Percentiles rank a stretch among this genome's conserved stretches.
Evolutionary conservation across 92 coral and sea anemone genomes (phyloP).

Genomic region (Epizoanthus illoricatus): DNA sequence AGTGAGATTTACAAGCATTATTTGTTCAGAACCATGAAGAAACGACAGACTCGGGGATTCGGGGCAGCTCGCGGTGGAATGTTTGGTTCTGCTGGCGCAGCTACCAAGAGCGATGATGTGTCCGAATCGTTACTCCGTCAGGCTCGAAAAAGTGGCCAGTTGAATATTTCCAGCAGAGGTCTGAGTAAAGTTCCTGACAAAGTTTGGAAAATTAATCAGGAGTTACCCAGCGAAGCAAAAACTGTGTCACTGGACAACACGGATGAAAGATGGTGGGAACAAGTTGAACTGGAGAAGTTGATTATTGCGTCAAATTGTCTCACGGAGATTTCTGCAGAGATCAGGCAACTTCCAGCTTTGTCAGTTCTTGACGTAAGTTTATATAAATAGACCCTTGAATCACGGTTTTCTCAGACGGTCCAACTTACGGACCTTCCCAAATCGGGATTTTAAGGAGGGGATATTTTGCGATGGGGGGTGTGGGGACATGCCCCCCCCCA

Average conservation of each 20-base stretch:
- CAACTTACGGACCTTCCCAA: too few relatives aligned
- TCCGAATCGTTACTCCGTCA: slow-evolving; percentile 87
- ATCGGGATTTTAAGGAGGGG: too few relatives aligned
- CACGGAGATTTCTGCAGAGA: slow-evolving; percentile 69
- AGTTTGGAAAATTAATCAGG: slow-evolving; percentile 90
- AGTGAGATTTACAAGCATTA: too few relatives aligned
- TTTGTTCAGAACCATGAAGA: slow-evolving; percentile 2
- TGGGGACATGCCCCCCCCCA: too few relatives aligned
- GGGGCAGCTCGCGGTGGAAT: slow-evolving; percentile 16
- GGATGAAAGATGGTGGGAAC: slow-evolving; percentile 96
- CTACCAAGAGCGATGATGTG: slow-evolving; percentile 46
- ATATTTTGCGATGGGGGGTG: too few relatives aligned
- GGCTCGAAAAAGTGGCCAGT: slow-evolving; percentile 91
- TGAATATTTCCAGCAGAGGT: slow-evolving; percentile 85
- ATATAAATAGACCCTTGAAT: not conserved
- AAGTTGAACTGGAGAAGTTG: slow-evolving; percentile 78
- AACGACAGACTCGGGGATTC: slow-evolving; percentile 21
- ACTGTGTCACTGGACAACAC: slow-evolving; percentile 78
- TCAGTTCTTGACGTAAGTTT: slow-evolving; percentile 87
- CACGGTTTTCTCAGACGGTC: too few relatives aligned
- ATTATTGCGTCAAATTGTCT: slow-evolving; percentile 87
- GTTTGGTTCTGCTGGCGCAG: slow-evolving; percentile 1
- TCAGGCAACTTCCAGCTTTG: slow-evolving; percentile 76
- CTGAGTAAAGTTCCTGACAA: slow-evolving; percentile 76
- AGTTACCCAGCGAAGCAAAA: slow-evolving; percentile 83